Base-by-base conservation (phyloP, 1,140 invertebrate genomes). In the Aricia agestis region DNA sequence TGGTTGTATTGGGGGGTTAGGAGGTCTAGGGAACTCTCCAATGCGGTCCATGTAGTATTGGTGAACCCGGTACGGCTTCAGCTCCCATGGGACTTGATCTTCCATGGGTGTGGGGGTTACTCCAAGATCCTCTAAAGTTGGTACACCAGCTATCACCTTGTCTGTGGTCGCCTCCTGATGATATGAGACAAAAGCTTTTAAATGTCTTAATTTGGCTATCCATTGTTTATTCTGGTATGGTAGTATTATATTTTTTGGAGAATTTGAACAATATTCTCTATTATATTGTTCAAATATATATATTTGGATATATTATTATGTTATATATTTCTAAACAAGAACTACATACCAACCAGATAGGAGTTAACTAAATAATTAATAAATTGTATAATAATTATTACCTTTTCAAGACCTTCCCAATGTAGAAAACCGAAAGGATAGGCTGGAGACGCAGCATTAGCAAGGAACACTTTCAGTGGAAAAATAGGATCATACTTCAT, bases 91-190 rank as follows among this genome's bases (percentile, higher is more conserved):
- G 11, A 96, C 94, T 87, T 95, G 94, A 66, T 95, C 93, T 86
- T 98, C 97, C 89, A 98, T 94, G 1, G 91, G 74, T 0, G 94
- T 96, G 57, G 97, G 91, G 61, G 87, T 91, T 0, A 99, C 94
- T 59, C 97, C 97, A 73, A 99, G 93, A 92, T 99, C 98, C 85
- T 97, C 96, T 61, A 99, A 86, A 0, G 95, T 97, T 18, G 96
- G 97, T 32, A 97, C 81, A 17, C 93, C 93, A 17, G 84, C 79
- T 4, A 93, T 76, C 9, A 96, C 88, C 17, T 86, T 83, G 86
- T 99, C 98, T 45, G 93, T 95, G 2, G 95, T 93, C 76, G 93
- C 93, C 89, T 98, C 97, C 94, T 97, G 36, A 36, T 36, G 36
- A 36, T 36, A 36, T 1, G 36, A 36, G 36, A 1, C 6, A 25